phyloP scores from a whole-genome alignment of 2,888 invertebrate genomes.

The Euzetes globulus region DNA sequence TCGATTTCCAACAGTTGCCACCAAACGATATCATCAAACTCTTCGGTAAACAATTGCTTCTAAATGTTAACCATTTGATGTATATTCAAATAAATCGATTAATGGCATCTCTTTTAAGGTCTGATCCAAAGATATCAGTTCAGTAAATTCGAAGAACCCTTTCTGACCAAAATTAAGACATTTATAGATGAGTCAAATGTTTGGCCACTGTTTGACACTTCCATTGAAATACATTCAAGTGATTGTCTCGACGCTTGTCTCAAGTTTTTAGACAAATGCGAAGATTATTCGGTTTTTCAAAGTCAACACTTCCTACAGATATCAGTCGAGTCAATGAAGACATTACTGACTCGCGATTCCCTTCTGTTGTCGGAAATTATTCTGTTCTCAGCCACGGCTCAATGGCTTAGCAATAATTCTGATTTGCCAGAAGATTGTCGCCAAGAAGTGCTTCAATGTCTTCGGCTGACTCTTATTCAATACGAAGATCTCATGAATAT shows the following conservation, averaged over 20 bases:
- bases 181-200: background rate
- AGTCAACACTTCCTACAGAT: background rate
- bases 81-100: too few species aligned
- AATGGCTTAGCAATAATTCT: constrained; percentile 8
- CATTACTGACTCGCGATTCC: constrained; percentile 14
- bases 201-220: constrained; percentile 23
- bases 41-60: constrained; percentile 1
- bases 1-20: background rate
- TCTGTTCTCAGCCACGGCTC: background rate
- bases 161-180: constrained; percentile 3
- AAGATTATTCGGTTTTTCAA: background rate
- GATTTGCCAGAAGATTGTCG: background rate
- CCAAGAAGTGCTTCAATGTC: background rate
- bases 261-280: background rate
- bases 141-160: constrained; percentile 19
- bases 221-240: background rate
- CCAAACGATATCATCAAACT: background rate
- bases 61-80: too few species aligned
- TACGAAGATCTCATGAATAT: constrained; percentile 25
- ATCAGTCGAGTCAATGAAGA: constrained; percentile 19
- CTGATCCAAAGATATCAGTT: constrained; percentile 31
- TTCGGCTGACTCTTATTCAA: constrained; percentile 18
- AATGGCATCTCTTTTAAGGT: background rate
- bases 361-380: background rate
- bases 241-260: constrained; percentile 10